Evolutionary conservation across 53 echinoderm and acorn worm genomes (phyloP), one percentile per base, ranked within the genome.

Genomic region (Patiria pectinifera): DNA sequence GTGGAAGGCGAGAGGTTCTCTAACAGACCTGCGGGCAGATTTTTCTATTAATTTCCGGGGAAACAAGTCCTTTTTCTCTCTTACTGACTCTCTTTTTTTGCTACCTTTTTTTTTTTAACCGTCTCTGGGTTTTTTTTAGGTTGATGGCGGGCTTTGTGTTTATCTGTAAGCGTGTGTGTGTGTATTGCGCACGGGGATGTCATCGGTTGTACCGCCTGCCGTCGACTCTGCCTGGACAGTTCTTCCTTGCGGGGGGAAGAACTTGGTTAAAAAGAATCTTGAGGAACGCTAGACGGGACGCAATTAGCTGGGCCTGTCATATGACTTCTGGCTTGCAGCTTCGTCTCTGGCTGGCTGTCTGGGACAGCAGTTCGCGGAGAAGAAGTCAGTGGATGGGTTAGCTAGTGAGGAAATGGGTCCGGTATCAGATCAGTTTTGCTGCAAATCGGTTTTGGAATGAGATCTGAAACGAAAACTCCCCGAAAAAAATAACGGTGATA

Each of bases 31-130:
- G 43, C 69, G 86, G 92, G 92, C 92, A 85, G 86, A 92, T 86
- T 92, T 92, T 92, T 92, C 92, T 92, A 92, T 92, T 92, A 92
- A 92, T 92, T 92, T 92, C 92, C 92, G 92, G 92, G 86, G 86
- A 92, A 92, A 72, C 77, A 66, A 62, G 85, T 60, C 76, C 70
- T 49, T 58, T 53, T 71, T 59, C 58, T 92, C 7, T 78, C 86
- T 84, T 4, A 45, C 62, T 92, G 16, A 58, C 62, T 85, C 61
- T 92, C 78, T 92, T 61, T 85, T 26, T 85, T 75, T 84, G 47
- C 59, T 24, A 46, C 1, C 43, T 75, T 25, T 25, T 60, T 80
- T 80, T 35, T 35, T 35, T 35, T 35, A 35, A 35, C 81, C 63
- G 26, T 63, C 71, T 35, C 71, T 16, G 61, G 26, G 66, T 48